Evolutionary conservation across 2,797 vertebrate species (phyloP).

Genomic region (Pseudochaenichthys georgianus): DNA sequence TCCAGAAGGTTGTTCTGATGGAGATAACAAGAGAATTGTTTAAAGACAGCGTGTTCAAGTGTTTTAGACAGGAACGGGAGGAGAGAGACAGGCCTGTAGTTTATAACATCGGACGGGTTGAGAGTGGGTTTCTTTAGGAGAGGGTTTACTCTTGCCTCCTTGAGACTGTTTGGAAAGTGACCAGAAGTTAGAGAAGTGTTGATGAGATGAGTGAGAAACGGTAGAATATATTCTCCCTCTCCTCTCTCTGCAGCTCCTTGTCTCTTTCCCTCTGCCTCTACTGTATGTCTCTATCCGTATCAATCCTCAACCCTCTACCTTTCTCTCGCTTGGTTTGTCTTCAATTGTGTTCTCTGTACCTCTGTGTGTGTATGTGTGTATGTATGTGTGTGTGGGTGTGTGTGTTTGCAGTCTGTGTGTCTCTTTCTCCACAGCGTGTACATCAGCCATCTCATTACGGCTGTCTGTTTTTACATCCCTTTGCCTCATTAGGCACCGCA

Average conservation of each 20-base stretch:
- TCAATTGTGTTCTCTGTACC: slow-evolving; percentile 43
- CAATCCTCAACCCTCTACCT: slow-evolving; percentile 56
- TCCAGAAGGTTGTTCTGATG: too few species aligned
- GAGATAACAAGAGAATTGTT: too few species aligned
- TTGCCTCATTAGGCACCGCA: slow-evolving; percentile 84
- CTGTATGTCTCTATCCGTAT: slow-evolving; percentile 47
- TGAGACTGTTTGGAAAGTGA: too few species aligned
- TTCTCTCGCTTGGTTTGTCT: slow-evolving; percentile 52
- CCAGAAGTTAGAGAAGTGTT: too few species aligned
- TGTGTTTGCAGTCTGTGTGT: slow-evolving; percentile 26
- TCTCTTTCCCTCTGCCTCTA: slow-evolving; percentile 39
- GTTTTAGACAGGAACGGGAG: too few species aligned
- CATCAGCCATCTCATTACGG: slow-evolving; percentile 86
- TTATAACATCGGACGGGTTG: too few species aligned
- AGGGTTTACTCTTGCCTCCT: too few species aligned
- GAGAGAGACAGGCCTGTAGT: too few species aligned
- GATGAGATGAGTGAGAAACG: too few species aligned
- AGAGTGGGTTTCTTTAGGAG: too few species aligned
- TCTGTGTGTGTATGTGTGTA: slow-evolving; percentile 29
- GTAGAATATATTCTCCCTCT: slow-evolving; percentile 4
- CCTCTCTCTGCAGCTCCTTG: slow-evolving; percentile 28
- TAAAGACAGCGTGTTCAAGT: too few species aligned
- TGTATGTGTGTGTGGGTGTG: slow-evolving; percentile 31
- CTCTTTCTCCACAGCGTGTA: slow-evolving; percentile 70
- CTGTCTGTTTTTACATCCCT: slow-evolving; percentile 85